Percentiles rank a stretch among this genome's conserved stretches.
Evolutionary conservation across 2,888 invertebrate genomes (phyloP).

Genomic region (Drosophila longiperda): DNA sequence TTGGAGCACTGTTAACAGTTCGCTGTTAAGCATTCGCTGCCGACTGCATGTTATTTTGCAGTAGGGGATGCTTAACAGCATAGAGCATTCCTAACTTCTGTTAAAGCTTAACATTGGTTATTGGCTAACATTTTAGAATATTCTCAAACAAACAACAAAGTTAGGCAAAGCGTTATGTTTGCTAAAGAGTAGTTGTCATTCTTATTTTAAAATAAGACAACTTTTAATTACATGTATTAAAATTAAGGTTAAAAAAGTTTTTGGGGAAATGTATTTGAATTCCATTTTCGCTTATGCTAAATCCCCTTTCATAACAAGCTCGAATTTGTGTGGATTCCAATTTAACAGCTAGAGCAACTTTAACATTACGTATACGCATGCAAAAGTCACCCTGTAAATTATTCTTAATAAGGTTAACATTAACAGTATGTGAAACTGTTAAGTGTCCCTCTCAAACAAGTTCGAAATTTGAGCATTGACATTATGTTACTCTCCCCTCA

Average conservation of each 20-base stretch:
- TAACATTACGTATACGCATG: neutral
- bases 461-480: neutral
- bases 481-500: neutral
- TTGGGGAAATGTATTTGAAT: neutral
- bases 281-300: neutral
- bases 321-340: slow-evolving; percentile 4
- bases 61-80: neutral
- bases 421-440: neutral
- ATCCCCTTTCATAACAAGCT: neutral
- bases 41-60: neutral
- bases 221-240: neutral
- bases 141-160: neutral
- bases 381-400: neutral
- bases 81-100: too few species aligned
- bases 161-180: neutral
- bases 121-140: neutral
- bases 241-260: neutral
- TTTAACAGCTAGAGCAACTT: neutral
- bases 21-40: neutral
- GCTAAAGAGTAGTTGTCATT: neutral
- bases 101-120: neutral
- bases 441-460: neutral
- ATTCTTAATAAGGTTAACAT: neutral
- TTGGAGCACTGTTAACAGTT: neutral
- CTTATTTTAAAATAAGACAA: fast-evolving